These are phyloP conservation scores for Pterocles orientalis DNA, from an alignment of 2,113 vertebrate species.

Conservation along the genomic window DNA sequence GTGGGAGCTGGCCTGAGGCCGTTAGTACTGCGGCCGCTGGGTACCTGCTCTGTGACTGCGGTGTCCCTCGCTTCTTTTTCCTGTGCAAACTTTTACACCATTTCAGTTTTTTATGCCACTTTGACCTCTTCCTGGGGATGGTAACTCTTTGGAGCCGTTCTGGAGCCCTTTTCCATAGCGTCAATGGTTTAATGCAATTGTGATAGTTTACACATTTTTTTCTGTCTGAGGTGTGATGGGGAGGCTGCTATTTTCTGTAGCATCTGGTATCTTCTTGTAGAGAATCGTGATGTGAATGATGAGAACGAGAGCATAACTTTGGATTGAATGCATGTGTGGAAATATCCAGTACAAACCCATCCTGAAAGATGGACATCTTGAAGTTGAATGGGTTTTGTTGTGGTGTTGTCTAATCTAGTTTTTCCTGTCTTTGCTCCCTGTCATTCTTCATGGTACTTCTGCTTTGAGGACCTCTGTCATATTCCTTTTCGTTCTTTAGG, in stretches of 20 bases:
- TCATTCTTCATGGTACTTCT: not conserved
- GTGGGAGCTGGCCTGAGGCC: fast-evolving
- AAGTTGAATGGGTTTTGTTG: fast-evolving
- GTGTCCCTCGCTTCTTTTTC: fast-evolving
- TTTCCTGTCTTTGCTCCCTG: fast-evolving
- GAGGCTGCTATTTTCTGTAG: fast-evolving
- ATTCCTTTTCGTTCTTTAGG: not conserved
- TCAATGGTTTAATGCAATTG: fast-evolving
- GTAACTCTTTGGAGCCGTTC: fast-evolving
- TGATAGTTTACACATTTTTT: fast-evolving
- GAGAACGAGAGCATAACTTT: fast-evolving
- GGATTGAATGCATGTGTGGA: fast-evolving
- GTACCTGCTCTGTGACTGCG: not conserved
- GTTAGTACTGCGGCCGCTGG: slow-evolving; percentile 40
- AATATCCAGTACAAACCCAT: fast-evolving
- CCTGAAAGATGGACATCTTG: fast-evolving
- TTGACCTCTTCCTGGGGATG: fast-evolving
- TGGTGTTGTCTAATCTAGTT: fast-evolving
- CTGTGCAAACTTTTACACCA: fast-evolving
- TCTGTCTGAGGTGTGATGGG: fast-evolving
- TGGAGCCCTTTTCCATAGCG: fast-evolving
- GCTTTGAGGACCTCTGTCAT: fast-evolving
- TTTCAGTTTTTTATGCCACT: fast-evolving
- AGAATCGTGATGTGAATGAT: fast-evolving
- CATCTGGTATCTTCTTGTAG: fast-evolving